Evolutionary conservation across 2,888 invertebrate genomes (phyloP).

Genomic region (Bombylius discolor): DNA sequence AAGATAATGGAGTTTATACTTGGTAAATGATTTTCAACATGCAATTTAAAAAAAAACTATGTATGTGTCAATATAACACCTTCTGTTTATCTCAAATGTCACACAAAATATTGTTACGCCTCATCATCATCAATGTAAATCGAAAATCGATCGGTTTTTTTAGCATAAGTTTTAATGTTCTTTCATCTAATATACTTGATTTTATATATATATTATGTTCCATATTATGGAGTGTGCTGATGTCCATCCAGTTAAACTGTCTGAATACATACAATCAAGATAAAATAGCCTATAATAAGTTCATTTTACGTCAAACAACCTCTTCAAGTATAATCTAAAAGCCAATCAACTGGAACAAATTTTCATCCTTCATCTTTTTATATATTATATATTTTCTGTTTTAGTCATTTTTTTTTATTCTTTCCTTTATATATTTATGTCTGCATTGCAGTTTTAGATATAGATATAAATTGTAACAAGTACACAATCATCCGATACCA

Average conservation of each 20-base stretch:
- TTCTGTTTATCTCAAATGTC: slow-evolving; percentile 3
- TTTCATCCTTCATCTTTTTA: too few relatives aligned
- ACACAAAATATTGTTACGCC: slow-evolving; percentile 5
- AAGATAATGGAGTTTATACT: too few relatives aligned
- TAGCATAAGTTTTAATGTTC: slow-evolving; percentile 1
- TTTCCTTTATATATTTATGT: too few relatives aligned
- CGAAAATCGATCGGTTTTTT: slow-evolving; percentile 1
- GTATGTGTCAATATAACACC: slow-evolving; percentile 1
- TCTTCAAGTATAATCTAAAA: slow-evolving; percentile 1
- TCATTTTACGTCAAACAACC: not conserved
- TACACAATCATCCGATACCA: too few relatives aligned
- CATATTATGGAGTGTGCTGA: not conserved
- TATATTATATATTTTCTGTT: too few relatives aligned
- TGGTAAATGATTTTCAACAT: too few relatives aligned
- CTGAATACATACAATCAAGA: too few relatives aligned
- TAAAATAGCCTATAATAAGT: not conserved
- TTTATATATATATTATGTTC: not conserved
- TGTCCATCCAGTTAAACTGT: too few relatives aligned
- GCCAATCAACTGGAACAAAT: slow-evolving; percentile 7
- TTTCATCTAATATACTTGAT: not conserved
- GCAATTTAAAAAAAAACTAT: too few relatives aligned
- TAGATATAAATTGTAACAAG: too few relatives aligned
- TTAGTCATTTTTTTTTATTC: too few relatives aligned
- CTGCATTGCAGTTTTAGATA: too few relatives aligned
- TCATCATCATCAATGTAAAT: not conserved